Conservation (phyloP, 1,140 invertebrate genomes). For the Euwallacea similis region DNA sequence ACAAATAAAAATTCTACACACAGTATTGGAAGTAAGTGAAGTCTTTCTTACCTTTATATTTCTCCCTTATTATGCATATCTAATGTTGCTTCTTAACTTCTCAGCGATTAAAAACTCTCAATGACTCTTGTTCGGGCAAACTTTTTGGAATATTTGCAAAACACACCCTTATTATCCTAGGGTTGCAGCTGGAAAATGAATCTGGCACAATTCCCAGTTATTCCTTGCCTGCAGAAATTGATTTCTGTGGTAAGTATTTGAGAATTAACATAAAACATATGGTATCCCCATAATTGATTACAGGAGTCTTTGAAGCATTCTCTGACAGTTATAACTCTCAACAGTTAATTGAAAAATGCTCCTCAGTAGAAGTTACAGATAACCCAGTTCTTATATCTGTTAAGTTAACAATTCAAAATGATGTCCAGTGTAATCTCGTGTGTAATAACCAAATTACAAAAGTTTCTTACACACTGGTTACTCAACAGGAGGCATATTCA, state of each 20-base stretch:
- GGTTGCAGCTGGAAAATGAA: constrained; percentile 64
- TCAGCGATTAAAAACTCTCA: constrained; percentile 61
- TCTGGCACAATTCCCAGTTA: constrained; percentile 60
- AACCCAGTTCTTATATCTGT: constrained; percentile 71
- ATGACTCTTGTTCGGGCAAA: constrained; percentile 64
- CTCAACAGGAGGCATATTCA: constrained; percentile 62
- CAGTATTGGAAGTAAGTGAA: constrained; percentile 18
- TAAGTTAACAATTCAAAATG: constrained; percentile 54
- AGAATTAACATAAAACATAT: neutral
- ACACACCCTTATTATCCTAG: constrained; percentile 67
- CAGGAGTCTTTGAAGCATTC: constrained; percentile 35
- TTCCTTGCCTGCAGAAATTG: constrained; percentile 69
- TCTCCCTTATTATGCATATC: neutral
- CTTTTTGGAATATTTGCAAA: constrained; percentile 75
- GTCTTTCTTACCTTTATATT: neutral
- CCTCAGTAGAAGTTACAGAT: constrained; percentile 75
- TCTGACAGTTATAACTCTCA: constrained; percentile 35
- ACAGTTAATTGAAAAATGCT: constrained; percentile 44
- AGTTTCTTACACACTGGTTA: constrained; percentile 53
- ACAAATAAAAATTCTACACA: constrained; percentile 28
- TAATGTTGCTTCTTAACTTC: constrained; percentile 42
- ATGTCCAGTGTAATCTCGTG: constrained; percentile 66
- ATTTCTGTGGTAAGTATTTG: constrained; percentile 65
- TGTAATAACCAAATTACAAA: constrained; percentile 71
- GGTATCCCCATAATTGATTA: neutral